Conservation (phyloP, 2,797 vertebrate genomes). For the Streptopelia turtur region DNA sequence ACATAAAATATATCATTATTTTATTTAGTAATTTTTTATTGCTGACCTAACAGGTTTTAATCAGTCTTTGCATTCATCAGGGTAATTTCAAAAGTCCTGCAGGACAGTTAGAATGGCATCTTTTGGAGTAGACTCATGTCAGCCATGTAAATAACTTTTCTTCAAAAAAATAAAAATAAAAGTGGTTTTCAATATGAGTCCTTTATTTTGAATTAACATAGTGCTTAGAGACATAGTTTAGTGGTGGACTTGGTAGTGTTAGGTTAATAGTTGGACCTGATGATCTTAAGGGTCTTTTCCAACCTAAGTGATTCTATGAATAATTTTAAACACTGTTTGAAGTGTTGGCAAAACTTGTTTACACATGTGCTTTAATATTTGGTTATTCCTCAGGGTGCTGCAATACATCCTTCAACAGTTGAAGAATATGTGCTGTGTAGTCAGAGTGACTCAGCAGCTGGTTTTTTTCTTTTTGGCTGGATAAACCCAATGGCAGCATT, state of each 20-base stretch:
- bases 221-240: neutral
- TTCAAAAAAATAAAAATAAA: neutral
- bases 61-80: neutral
- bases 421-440: neutral
- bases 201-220: neutral
- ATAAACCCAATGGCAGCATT: neutral
- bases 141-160: neutral
- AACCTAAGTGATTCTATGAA: neutral
- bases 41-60: neutral
- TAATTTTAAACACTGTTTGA: neutral
- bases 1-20: neutral
- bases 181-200: neutral
- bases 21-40: neutral
- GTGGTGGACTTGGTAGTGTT: neutral
- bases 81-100: neutral
- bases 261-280: neutral
- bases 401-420: neutral
- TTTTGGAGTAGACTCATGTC: neutral
- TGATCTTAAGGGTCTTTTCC: neutral
- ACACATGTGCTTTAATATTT: neutral
- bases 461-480: neutral
- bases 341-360: neutral
- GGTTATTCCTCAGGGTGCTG: neutral
- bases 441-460: constrained; percentile 17
- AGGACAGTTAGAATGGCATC: neutral